These are phyloP conservation scores for Dicrostonyx torquatus DNA, from an alignment of 2,797 vertebrate species.

Conservation along the genomic window DNA sequence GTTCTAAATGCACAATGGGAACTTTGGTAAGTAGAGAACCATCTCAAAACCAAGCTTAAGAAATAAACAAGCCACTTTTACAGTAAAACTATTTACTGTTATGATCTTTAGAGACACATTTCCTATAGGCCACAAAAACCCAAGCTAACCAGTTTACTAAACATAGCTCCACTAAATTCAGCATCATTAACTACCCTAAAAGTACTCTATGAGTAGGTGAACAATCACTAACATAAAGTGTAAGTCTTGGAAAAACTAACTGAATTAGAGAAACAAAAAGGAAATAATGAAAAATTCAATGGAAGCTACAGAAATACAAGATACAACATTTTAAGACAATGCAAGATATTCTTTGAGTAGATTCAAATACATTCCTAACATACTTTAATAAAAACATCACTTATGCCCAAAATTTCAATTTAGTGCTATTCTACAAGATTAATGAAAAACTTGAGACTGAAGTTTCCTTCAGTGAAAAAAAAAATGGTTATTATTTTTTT, in stretches of 20 bases:
- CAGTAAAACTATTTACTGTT: slow-evolving; percentile 55
- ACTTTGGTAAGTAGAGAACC: slow-evolving; percentile 70
- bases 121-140: slow-evolving; percentile 10
- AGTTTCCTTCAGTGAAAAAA: not conserved
- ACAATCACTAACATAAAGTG: slow-evolving; percentile 44
- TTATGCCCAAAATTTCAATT: not conserved
- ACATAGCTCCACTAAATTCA: slow-evolving; percentile 29
- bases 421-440: not conserved
- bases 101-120: not conserved
- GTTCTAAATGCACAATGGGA: slow-evolving; percentile 89
- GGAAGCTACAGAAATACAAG: slow-evolving; percentile 52
- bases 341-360: slow-evolving; percentile 9
- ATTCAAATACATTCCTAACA: not conserved
- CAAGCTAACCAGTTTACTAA: slow-evolving; percentile 52
- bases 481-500: slow-evolving; percentile 6
- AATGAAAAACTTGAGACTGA: not conserved
- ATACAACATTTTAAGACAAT: slow-evolving; percentile 30
- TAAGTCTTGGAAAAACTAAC: slow-evolving; percentile 1
- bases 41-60: slow-evolving; percentile 70
- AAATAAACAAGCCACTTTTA: slow-evolving; percentile 38
- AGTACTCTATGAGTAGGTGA: not conserved
- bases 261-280: not conserved
- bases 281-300: slow-evolving; percentile 49
- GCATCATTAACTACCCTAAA: slow-evolving; percentile 24
- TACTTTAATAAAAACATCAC: not conserved